Evolutionary conservation across 2,888 invertebrate species (phyloP).

Genomic region (Ophraella communa): DNA sequence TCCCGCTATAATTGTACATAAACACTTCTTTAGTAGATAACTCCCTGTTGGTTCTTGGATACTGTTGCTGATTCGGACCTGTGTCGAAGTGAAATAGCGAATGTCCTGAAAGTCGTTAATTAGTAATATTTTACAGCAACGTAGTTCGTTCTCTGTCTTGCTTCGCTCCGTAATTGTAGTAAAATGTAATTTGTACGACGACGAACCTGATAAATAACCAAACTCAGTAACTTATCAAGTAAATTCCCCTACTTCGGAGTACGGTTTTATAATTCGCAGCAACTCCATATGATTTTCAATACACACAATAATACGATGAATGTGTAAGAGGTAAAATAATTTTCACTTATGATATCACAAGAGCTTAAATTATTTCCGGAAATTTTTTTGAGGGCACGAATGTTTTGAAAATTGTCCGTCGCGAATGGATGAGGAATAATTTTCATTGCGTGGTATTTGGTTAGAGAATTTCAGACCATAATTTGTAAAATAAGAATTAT

Average conservation of each 20-base stretch:
- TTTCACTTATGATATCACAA: no score
- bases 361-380: no score
- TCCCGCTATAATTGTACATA: background rate
- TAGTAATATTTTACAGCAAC: conserved; percentile 58
- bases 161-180: conserved; percentile 47
- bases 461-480: no score
- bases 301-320: no score
- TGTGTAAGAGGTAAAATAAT: no score
- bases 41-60: no score
- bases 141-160: conserved; percentile 47
- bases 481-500: no score
- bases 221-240: conserved; percentile 45
- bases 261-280: conserved; percentile 29
- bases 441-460: no score
- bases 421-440: no score
- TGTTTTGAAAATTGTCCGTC: no score
- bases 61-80: conserved; percentile 26
- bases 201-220: conserved; percentile 50
- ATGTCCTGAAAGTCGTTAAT: conserved; percentile 57
- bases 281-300: conserved; percentile 1
- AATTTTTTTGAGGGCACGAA: no score
- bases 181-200: conserved; percentile 51
- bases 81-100: conserved; percentile 49
- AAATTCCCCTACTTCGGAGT: conserved; percentile 38
- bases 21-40: background rate